Evolutionary conservation across 2,888 invertebrate genomes (phyloP), one percentile per base, ranked within the genome.

Genomic region (Apomyelois bistriatella): DNA sequence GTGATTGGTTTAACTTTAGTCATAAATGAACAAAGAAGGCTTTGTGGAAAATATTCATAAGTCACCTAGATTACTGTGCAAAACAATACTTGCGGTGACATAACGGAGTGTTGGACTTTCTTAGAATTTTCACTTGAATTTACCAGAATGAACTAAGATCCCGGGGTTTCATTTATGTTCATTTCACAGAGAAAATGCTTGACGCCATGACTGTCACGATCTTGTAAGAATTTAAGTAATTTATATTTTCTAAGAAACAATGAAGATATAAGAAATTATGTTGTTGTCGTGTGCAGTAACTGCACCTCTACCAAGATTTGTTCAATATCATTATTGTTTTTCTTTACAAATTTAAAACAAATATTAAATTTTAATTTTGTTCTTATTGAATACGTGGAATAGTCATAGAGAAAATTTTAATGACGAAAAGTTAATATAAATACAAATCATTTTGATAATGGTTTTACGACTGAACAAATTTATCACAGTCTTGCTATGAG

Each of bases 1-100:
- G 70, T 72, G 64, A 61, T 66, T 59, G 56, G 56, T 65, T 64
- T 59, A 59, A 61, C 58, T 55, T 55, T 58, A 50, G 55, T 57
- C 52, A 51, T 41, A 41, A 48, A 22, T 22, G 54, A 49, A 57
- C 50, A 55, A 56, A 55, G 42, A 40, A 52, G 56, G 59, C 64
- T 65, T 65, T 66, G 61, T 65, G 57, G 51, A 58, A 61, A 56
- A 56, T 60, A 60, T 62, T 48, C 55, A 55, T 51, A 54, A 55
- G 32, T 35, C 42, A 57, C 55, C 54, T 54, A 57, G 56, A 57
- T 65, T 12, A 38, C 38, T 4, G 54, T 53, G 55, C 52, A 48
- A 60, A 59, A 66, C 58, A 61, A 62, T 61, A 55, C 52, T 57
- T 53, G 43, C 40, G 58, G 61, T 65, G 63, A 61, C 64, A 67